Base-by-base conservation (phyloP, 1,140 invertebrate species). In the Aphaenogaster rudis region DNA sequence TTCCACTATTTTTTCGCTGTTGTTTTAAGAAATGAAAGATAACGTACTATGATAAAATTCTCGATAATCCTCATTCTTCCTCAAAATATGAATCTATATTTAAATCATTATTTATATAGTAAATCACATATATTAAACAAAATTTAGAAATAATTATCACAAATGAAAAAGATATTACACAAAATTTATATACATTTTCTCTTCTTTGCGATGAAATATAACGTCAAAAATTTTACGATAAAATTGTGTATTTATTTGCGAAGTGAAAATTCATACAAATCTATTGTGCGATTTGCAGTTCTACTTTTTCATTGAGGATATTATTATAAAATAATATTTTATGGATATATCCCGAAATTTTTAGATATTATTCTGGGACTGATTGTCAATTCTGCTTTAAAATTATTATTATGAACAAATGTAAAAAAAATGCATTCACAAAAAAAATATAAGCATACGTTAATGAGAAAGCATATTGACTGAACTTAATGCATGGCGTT, bases 381-480 rank as follows among this genome's bases (percentile, higher is more conserved):
- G 5, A 79, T 33, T 36, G 17, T 28, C 28, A 6, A 17, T 33
- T 28, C 11, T n/a, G 11, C 15, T 4, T 33, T 52, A 39, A 80
- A 80, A 69, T 80, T 67, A 61, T 61, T 77, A 48, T 64, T 0
- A 28, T 28, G 28, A 9, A 54, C 28, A 50, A 45, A 39, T 11
- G 3, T 9, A 8, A 33, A 57, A 28, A 17, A 28, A 45, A 45
- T 48, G 15, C 48, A 6, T 4, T 63, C 52, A 39, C 33, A 3
- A 61, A 39, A 79, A 74, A 84, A 69, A 80, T 52, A 88, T 17
- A 6, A 45, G 15, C 33, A 66, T 74, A 79, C 85, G 64, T 89
- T 89, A 89, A 90, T 86, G 72, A 89, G 79, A 79, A 80, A 52
- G 21, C 50, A 39, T 64, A 81, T 39, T 36, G 28, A 15, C 9